Conservation (phyloP, 2,113 vertebrate species). For the Dipodomys merriami region DNA sequence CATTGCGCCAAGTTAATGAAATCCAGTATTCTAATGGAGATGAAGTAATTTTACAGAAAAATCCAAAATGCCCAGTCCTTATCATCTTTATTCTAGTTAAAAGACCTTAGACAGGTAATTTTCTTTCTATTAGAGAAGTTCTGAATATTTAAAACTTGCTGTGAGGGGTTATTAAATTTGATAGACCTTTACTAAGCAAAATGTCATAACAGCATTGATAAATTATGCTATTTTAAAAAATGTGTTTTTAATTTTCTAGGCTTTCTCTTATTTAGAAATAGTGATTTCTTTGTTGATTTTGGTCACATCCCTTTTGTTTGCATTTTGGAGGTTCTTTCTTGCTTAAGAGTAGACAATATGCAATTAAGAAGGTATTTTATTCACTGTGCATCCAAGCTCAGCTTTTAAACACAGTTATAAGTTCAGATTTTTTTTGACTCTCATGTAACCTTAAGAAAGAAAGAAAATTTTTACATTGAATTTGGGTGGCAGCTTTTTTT, state of each 20-base stretch:
- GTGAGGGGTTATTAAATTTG: neutral
- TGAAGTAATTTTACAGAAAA: constrained; percentile 59
- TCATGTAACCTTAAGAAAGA: neutral
- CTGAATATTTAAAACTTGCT: constrained; percentile 32
- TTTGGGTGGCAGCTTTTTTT: constrained; percentile 11
- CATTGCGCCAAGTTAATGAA: constrained; percentile 54
- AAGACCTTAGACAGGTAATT: neutral
- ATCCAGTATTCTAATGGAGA: constrained; percentile 30
- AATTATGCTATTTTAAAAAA: constrained; percentile 25
- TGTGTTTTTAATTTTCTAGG: neutral
- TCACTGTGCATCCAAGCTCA: constrained; percentile 26
- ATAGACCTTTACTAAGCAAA: constrained; percentile 46
- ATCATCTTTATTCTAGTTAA: neutral
- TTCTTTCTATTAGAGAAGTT: neutral
- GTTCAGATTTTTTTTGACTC: neutral
- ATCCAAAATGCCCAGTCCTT: constrained; percentile 28
- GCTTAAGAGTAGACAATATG: constrained; percentile 42
- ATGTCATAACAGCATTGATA: neutral
- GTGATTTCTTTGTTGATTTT: neutral
- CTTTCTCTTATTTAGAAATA: constrained; percentile 32
- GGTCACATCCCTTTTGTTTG: neutral
- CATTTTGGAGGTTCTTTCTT: constrained; percentile 25
- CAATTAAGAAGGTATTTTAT: constrained; percentile 26
- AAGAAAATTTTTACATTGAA: constrained; percentile 13
- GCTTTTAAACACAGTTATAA: neutral